These are phyloP conservation scores for Fragum fragum DNA, from an alignment of 2,888 invertebrate genomes.

Conservation along the genomic window DNA sequence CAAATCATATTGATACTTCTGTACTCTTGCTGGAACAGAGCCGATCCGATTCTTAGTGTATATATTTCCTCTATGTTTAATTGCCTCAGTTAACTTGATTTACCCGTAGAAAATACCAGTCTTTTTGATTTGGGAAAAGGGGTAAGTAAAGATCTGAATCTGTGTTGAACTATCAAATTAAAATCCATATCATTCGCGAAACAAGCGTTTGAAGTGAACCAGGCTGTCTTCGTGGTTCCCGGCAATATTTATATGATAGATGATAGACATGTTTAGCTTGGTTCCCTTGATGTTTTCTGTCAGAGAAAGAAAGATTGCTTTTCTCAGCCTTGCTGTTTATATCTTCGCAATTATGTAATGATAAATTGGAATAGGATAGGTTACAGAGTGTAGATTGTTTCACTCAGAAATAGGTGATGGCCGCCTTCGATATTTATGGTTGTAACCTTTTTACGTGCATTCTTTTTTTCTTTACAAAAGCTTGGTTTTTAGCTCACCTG, in stretches of 20 bases:
- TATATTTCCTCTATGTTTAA: too few species aligned
- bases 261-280: slow-evolving; percentile 45
- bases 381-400: not conserved
- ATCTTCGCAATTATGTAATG: slow-evolving; percentile 51
- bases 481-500: too few species aligned
- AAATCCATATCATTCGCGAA: slow-evolving; percentile 53
- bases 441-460: too few species aligned
- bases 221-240: slow-evolving; percentile 43
- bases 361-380: slow-evolving; percentile 33
- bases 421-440: too few species aligned
- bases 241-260: slow-evolving; percentile 60
- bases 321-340: slow-evolving; percentile 42
- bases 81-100: too few species aligned
- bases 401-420: not conserved
- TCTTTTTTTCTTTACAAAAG: too few species aligned
- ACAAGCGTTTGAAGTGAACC: slow-evolving; percentile 54
- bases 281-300: slow-evolving; percentile 60
- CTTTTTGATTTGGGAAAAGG: not conserved
- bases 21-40: too few species aligned
- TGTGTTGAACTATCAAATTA: slow-evolving; percentile 41
- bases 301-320: slow-evolving; percentile 43
- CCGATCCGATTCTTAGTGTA: too few species aligned
- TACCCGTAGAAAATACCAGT: too few species aligned
- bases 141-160: slow-evolving; percentile 7
- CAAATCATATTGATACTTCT: too few species aligned